phyloP scores from a whole-genome alignment of 2,797 vertebrate genomes.

The Valencia hispanica region DNA sequence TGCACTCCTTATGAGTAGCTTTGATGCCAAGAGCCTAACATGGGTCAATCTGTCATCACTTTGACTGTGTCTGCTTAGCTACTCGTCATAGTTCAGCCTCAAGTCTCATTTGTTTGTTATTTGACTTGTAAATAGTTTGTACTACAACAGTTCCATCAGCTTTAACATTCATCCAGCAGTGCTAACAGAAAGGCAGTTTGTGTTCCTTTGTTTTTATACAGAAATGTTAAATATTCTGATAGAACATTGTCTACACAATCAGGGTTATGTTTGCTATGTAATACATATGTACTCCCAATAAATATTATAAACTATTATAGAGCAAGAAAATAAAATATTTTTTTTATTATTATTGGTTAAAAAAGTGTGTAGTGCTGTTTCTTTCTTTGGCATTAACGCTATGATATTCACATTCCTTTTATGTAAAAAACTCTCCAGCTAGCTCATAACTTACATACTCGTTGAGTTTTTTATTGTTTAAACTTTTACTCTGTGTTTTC shows the following conservation, averaged over 20 bases:
- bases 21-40: background rate
- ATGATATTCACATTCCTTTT: background rate
- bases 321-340: background rate
- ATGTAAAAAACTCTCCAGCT: background rate
- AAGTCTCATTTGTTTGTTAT: background rate
- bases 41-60: background rate
- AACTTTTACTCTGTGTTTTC: background rate
- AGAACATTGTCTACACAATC: too few species aligned
- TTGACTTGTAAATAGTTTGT: background rate
- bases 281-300: too few species aligned
- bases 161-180: background rate
- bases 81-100: background rate
- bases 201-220: background rate
- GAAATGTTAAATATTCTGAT: too few species aligned
- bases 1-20: background rate
- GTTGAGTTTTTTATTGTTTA: background rate
- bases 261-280: too few species aligned
- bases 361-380: background rate
- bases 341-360: too few species aligned
- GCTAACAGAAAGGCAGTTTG: background rate
- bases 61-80: background rate
- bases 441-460: background rate
- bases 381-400: background rate
- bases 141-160: background rate
- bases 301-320: background rate